A percentile compares a stretch with the other conserved stretches of the same genome.
Conservation (phyloP, 2,888 invertebrate species). For the Dolichomitus sp. region DNA sequence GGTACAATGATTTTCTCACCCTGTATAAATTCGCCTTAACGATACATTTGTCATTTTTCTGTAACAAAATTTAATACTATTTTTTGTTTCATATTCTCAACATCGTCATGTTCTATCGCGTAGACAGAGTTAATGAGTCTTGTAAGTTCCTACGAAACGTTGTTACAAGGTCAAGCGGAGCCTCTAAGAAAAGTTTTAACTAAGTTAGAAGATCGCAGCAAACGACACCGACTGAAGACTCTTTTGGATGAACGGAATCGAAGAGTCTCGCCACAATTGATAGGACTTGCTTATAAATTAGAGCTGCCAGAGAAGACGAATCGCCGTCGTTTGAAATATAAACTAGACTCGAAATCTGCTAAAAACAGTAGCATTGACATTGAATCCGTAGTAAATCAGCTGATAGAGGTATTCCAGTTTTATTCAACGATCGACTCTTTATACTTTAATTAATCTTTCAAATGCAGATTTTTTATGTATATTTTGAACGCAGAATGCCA, state of each 20-base stretch:
- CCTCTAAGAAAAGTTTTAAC: slow-evolving; percentile 43
- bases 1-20: slow-evolving; percentile 10
- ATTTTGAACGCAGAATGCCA: slow-evolving; percentile 4
- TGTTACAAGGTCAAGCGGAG: slow-evolving; percentile 35
- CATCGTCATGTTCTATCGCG: not conserved
- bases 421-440: not conserved
- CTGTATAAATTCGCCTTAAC: slow-evolving; percentile 16
- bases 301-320: slow-evolving; percentile 37
- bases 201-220: slow-evolving; percentile 45
- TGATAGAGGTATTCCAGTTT: slow-evolving; percentile 31
- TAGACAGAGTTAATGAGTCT: slow-evolving; percentile 45
- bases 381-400: slow-evolving; percentile 22
- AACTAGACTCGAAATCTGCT: not conserved
- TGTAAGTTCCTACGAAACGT: slow-evolving; percentile 39
- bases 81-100: too few species aligned
- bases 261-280: not conserved
- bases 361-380: slow-evolving; percentile 27
- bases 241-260: slow-evolving; percentile 26
- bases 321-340: slow-evolving; percentile 18
- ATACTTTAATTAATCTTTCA: not conserved
- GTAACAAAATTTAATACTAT: too few species aligned
- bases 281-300: slow-evolving; percentile 18
- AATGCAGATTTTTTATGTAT: not conserved
- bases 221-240: slow-evolving; percentile 28
- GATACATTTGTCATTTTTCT: not conserved